These are phyloP conservation scores for Pluvianellus socialis DNA, from an alignment of 2,113 vertebrate genomes.

Conservation along the genomic window DNA sequence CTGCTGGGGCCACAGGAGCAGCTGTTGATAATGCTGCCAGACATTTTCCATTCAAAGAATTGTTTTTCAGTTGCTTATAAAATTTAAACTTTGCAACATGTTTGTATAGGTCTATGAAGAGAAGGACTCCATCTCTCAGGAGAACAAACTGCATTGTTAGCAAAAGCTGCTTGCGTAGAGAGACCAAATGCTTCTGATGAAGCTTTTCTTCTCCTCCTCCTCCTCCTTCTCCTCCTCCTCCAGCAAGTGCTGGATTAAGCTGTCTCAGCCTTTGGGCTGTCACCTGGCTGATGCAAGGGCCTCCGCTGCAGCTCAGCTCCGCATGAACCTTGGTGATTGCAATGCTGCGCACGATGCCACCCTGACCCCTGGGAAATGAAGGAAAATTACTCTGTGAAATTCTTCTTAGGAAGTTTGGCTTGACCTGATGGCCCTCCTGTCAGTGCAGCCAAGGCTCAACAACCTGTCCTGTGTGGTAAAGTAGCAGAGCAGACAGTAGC, in stretches of 20 bases:
- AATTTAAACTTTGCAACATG: background rate
- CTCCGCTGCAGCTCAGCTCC: background rate
- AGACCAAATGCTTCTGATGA: background rate
- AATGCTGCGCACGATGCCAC: rapidly evolving
- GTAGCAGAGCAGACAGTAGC: background rate
- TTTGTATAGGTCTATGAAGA: background rate
- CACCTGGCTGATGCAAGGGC: background rate
- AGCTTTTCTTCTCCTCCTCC: background rate
- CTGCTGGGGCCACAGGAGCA: background rate
- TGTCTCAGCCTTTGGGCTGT: background rate
- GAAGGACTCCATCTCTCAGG: background rate
- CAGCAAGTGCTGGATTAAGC: background rate
- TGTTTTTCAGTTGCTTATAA: background rate
- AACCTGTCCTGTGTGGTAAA: background rate
- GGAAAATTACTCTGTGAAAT: background rate
- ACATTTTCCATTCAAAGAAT: background rate
- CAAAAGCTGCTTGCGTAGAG: background rate
- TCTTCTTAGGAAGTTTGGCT: background rate
- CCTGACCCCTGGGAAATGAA: background rate
- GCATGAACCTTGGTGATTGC: background rate
- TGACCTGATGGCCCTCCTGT: background rate
- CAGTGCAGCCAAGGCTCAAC: rapidly evolving
- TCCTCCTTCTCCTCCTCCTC: background rate
- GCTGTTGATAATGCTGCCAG: background rate
- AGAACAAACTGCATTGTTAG: background rate